Base-by-base conservation (phyloP, 2,797 vertebrate species). In the Bradypodion ventrale region DNA sequence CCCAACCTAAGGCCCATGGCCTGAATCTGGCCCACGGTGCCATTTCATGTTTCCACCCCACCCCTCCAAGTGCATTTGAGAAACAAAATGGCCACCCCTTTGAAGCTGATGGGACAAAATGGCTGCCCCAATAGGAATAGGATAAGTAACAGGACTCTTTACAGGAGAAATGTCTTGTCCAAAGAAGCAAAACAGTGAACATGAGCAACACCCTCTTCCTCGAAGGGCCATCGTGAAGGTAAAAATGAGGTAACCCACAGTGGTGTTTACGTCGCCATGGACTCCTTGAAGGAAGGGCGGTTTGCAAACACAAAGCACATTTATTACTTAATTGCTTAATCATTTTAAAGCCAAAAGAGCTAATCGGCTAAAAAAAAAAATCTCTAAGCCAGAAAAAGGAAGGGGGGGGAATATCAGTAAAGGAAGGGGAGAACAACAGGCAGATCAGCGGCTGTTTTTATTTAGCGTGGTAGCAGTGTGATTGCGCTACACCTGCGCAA, bases 391-490 rank as follows among this genome's bases (percentile, higher is more conserved):
- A 8, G 29, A 19, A 2, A 25, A 49, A n/a, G 15, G 76, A 37
- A 12, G 68, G 2, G 7, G 15, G 35, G 2, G 37, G 4, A 32
- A 10, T 65, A 87, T 75, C 72, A 79, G 76, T 76, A 84, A 80
- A 87, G 79, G 91, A 89, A 78, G 1, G 5, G 10, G 8, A 0
- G 1, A 13, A 5, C 5, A 4, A n/a, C 27, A 9, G 85, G 85
- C 76, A 87, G 83, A 86, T 86, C 80, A 87, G 52, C 52, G 5
- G 52, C 52, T 56, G 83, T 90, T 88, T 91, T 87, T 87, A 78
- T 90, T 87, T 90, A 23, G 46, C 69, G 89, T 86, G 83, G 88
- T 82, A 86, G 85, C 80, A 65, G 65, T 0, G 69, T 77, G 72
- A 75, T 0, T 87, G 66, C 0, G 0, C 78, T 0, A 27, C 77